Evolutionary conservation across 1,140 invertebrate genomes (phyloP), one percentile per base, ranked within the genome.

Genomic region (Drosophila kohkoa): DNA sequence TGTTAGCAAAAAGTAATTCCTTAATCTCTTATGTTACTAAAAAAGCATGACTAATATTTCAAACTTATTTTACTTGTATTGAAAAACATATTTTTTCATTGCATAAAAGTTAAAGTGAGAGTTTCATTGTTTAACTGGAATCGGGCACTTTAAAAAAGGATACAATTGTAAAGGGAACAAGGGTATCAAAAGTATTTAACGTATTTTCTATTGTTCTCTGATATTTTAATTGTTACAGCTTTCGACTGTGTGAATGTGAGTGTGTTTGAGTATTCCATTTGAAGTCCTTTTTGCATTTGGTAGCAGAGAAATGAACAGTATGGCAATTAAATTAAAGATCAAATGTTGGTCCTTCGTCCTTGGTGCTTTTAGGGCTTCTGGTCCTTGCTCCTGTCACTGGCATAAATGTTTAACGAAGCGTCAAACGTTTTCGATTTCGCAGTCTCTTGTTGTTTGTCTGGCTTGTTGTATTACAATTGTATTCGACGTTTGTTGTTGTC

Each of bases 381-480:
- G 30, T 16, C 54, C 43, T 43, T 55, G n/a, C 43, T 57, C 11
- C 71, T 48, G 71, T 46, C 35, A 43, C 30, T 41, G 67, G 30
- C 77, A 89, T 89, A 80, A 85, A 83, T 85, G 78, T 79, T 89
- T 85, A 89, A 89, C 88, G 85, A 89, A 89, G 85, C 85, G 69
- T 66, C 81, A 74, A 89, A 89, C 66, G 81, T 75, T 89, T 85
- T 89, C 81, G 85, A 89, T 89, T 89, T 85, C 66, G 68, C 72
- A 73, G 62, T 67, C 51, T 35, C 65, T 65, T 66, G 43, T 73
- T 74, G 60, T 79, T 88, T 82, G 63, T 79, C 49, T 58, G 59
- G 20, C 41, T 43, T 25, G 20, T 25, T 25, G 20, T 25, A 25
- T 25, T 25, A 25, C 20, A 25, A 25, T 25, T 25, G 20, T 25